phyloP scores from a whole-genome alignment of 2,888 invertebrate genomes.

The Trisateles emortualis region DNA sequence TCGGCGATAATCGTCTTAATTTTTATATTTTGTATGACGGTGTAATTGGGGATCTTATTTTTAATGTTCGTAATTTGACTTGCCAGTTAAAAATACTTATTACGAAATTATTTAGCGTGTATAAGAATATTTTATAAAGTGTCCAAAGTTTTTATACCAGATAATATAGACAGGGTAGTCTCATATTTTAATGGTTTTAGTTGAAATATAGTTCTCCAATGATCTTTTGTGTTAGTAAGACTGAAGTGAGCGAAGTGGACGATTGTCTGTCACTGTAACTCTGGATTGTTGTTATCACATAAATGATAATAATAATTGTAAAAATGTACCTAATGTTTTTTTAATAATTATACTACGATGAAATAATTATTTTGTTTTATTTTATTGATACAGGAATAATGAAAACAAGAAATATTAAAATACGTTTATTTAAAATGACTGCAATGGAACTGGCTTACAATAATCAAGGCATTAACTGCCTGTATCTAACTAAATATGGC shows the following conservation, averaged over 20 bases:
- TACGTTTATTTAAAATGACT: slow-evolving; percentile 75
- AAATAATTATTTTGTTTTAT: slow-evolving; percentile 57
- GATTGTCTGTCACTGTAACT: slow-evolving; percentile 68
- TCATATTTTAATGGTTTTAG: slow-evolving; percentile 10
- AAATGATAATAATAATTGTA: slow-evolving; percentile 69
- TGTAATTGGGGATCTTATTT: slow-evolving; percentile 21
- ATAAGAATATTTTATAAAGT: neutral
- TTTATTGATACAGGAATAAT: slow-evolving; percentile 25
- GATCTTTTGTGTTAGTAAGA: slow-evolving; percentile 50
- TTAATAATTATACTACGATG: slow-evolving; percentile 75
- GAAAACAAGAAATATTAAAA: slow-evolving; percentile 60
- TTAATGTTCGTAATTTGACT: slow-evolving; percentile 19
- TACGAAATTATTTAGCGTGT: no score
- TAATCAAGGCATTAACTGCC: slow-evolving; percentile 68
- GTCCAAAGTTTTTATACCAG: slow-evolving; percentile 3
- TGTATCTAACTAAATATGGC: slow-evolving; percentile 54
- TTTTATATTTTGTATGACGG: slow-evolving; percentile 34
- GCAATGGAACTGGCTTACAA: slow-evolving; percentile 70
- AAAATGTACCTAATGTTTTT: slow-evolving; percentile 77
- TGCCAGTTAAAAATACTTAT: slow-evolving; percentile 7
- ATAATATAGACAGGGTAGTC: slow-evolving; percentile 9
- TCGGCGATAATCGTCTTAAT: slow-evolving; percentile 54
- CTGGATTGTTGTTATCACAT: slow-evolving; percentile 78
- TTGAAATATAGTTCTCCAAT: slow-evolving; percentile 22
- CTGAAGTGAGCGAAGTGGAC: slow-evolving; percentile 43